These are phyloP conservation scores for Fragum fragum DNA, from an alignment of 2,888 invertebrate species.

Conservation along the genomic window DNA sequence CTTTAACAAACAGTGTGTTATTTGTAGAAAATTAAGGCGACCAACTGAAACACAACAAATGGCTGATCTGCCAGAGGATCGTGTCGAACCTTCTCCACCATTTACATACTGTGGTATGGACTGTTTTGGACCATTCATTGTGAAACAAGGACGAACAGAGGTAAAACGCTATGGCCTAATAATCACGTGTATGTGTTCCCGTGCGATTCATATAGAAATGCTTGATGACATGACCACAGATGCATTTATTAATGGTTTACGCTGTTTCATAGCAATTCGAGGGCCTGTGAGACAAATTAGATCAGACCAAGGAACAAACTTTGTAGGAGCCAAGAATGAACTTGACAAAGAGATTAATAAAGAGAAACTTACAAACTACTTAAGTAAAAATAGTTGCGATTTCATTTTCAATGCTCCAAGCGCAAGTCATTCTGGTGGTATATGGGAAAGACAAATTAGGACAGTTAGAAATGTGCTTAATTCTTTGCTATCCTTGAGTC, in stretches of 20 bases:
- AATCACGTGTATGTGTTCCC: conserved; percentile 70
- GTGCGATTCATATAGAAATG: conserved; percentile 73
- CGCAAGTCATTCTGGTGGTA: conserved; percentile 66
- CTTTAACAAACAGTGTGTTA: conserved; percentile 53
- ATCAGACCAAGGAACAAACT: conserved; percentile 74
- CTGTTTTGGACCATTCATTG: conserved; percentile 74
- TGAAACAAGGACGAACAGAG: conserved; percentile 72
- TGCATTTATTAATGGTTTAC: conserved; percentile 69
- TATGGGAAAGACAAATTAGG: conserved; percentile 72
- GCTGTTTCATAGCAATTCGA: conserved; percentile 68
- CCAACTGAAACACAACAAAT: conserved; percentile 49
- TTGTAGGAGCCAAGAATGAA: conserved; percentile 72
- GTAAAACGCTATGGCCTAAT: conserved; percentile 72
- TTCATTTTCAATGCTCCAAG: conserved; percentile 49
- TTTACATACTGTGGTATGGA: conserved; percentile 72
- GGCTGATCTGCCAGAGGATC: conserved; percentile 69
- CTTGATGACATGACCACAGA: conserved; percentile 70
- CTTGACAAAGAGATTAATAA: conserved; percentile 29
- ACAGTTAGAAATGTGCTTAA: conserved; percentile 67
- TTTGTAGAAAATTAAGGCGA: conserved; percentile 42
- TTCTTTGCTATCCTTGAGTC: conserved; percentile 43
- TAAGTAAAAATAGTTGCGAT: conserved; percentile 6
- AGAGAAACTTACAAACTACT: conserved; percentile 37
- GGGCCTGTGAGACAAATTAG: conserved; percentile 63
- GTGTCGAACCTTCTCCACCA: conserved; percentile 64